Evolutionary conservation across 2,888 invertebrate species (phyloP).

Genomic region (Monoplex corrugatus): DNA sequence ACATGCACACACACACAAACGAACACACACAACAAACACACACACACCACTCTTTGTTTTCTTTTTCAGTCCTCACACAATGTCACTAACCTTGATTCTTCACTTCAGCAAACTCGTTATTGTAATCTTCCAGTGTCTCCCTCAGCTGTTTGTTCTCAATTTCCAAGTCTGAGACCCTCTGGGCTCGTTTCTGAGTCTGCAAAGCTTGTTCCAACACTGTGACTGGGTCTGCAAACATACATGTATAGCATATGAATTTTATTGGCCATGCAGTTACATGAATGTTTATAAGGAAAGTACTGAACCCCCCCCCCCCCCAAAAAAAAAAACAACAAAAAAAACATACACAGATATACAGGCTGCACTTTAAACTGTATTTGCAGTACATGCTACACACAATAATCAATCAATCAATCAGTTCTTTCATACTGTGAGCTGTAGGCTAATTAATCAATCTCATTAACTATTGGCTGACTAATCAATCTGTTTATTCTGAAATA

Average conservation of each 20-base stretch:
- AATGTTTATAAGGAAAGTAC: too few relatives aligned
- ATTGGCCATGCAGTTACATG: not conserved
- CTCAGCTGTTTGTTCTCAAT: constrained; percentile 83
- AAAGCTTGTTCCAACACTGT: constrained; percentile 82
- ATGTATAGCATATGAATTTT: not conserved
- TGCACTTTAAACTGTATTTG: too few relatives aligned
- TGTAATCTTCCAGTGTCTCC: constrained; percentile 83
- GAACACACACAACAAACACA: not conserved
- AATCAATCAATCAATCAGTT: too few relatives aligned
- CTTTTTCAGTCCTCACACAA: too few relatives aligned
- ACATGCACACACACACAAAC: not conserved
- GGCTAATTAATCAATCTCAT: too few relatives aligned
- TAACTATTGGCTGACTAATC: too few relatives aligned
- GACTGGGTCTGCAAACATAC: constrained; percentile 81
- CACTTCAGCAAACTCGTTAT: constrained; percentile 83
- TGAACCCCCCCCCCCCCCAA: too few relatives aligned
- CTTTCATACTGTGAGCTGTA: too few relatives aligned
- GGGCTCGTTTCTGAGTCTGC: constrained; percentile 81
- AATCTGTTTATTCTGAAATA: too few relatives aligned
- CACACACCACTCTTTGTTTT: not conserved
- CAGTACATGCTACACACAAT: too few relatives aligned
- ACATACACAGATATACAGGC: too few relatives aligned
- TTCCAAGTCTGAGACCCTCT: constrained; percentile 82
- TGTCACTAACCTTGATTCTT: constrained; percentile 82
- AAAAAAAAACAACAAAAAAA: too few relatives aligned